Evolutionary conservation across 2,797 vertebrate genomes (phyloP).

Genomic region (Mus spretus): DNA sequence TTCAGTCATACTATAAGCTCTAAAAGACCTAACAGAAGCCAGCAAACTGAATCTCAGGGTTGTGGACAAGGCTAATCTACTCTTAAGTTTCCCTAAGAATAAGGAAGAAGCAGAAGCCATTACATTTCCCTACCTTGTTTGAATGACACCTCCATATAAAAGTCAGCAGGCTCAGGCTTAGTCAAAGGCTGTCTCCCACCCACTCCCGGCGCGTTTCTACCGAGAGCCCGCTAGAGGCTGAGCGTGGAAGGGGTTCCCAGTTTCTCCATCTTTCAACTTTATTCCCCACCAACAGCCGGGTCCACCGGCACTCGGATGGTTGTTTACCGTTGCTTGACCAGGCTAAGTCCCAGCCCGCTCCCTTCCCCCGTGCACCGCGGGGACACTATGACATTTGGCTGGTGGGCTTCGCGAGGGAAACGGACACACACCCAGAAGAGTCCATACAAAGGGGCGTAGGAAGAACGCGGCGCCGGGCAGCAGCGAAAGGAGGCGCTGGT

Average conservation of each 20-base stretch:
- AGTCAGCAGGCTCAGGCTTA: conserved; percentile 38
- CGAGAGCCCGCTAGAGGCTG: conserved; percentile 25
- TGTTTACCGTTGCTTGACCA: conserved; percentile 79
- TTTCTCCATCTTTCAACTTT: conserved; percentile 61
- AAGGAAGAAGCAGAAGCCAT: conserved; percentile 29
- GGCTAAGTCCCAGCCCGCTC: conserved; percentile 65
- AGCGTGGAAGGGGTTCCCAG: neutral
- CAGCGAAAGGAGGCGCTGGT: conserved; percentile 66
- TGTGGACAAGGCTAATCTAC: neutral
- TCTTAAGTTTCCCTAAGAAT: conserved; percentile 26
- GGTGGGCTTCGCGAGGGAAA: conserved; percentile 83
- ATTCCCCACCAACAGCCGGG: conserved; percentile 41
- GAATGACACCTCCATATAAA: conserved; percentile 67
- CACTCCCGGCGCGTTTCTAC: neutral
- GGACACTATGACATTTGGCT: conserved; percentile 79
- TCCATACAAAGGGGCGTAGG: conserved; percentile 68
- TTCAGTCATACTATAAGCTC: neutral
- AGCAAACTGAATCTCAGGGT: conserved; percentile 17
- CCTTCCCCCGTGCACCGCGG: conserved; percentile 78
- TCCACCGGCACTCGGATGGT: conserved; percentile 40
- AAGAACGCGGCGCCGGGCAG: conserved; percentile 51
- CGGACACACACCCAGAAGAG: conserved; percentile 69
- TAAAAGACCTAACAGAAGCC: conserved; percentile 8
- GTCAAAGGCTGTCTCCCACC: neutral
- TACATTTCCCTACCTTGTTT: conserved; percentile 71